Evolutionary conservation across 2,797 vertebrate species (phyloP), one percentile per base, ranked within the genome.

Genomic region (Coendou prehensilis): DNA sequence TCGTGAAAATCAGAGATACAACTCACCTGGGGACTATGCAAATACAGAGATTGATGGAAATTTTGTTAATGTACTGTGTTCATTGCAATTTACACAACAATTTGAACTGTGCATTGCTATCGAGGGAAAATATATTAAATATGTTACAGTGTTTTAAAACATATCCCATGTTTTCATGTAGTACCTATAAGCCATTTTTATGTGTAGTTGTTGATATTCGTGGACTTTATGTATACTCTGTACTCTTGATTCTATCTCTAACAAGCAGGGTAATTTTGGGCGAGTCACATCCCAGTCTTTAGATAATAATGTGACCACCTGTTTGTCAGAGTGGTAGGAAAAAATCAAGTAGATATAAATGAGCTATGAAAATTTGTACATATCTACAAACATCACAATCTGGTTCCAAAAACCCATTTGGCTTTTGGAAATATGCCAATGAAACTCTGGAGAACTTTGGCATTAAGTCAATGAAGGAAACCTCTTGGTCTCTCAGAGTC

Each of bases 361-460:
- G 87, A 97, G 22, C 80, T 87, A 83, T 63, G 47, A 88, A 94
- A 88, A 94, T 92, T 71, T 78, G 59, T 45, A 64, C 37, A 18
- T 75, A 90, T 83, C 78, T 95, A 91, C 57, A 93, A 92, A 95
- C 52, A 94, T 90, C 57, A 81, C 41, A 83, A 73, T 96, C 30
- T 86, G 64, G 18, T 89, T 97, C 75, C 93, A 13, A 14, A 95
- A 96, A 89, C n/a, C 17, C 69, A 87, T 95, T 37, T 92, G 81
- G n/a, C 75, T 94, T 94, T 96, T 97, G 91, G 67, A 94, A 97
- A 78, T 71, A 81, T 5, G 95, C 69, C 86, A 96, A 81, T 75
- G 76, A 96, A 93, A 95, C 15, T 28, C 57, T 86, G 22, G 91
- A 79, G 80, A 93, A 95, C 23, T 10, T 30, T 96, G 82, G 64